These are phyloP conservation scores for Heliconius ismenius DNA, from an alignment of 2,888 invertebrate species.

Conservation along the genomic window DNA sequence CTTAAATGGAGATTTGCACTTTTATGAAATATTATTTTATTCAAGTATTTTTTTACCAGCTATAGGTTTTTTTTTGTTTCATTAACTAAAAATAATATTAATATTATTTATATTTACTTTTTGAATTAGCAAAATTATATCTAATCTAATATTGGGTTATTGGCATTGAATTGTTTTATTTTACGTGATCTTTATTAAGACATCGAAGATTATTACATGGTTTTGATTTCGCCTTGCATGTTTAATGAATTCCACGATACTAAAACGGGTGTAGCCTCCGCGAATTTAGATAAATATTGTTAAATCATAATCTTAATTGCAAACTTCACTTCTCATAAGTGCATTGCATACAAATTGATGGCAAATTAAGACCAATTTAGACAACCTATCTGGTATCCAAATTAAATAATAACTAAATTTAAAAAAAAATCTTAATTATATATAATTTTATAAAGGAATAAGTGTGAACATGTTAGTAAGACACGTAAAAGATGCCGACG, in stretches of 20 bases:
- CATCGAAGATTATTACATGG: neutral
- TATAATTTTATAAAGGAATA: constrained; percentile 5
- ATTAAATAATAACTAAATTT: constrained; percentile 16
- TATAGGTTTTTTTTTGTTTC: no score
- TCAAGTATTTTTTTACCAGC: no score
- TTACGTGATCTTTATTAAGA: constrained; percentile 9
- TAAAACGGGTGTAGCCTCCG: constrained; percentile 9
- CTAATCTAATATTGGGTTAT: neutral
- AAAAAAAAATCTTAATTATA: constrained; percentile 1
- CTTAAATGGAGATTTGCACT: no score
- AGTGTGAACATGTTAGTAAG: constrained; percentile 36
- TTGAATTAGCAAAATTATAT: neutral
- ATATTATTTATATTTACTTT: neutral
- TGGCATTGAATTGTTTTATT: neutral
- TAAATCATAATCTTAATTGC: constrained; percentile 13
- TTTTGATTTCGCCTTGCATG: constrained; percentile 17
- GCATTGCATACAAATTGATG: constrained; percentile 24
- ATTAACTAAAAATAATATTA: neutral
- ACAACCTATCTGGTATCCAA: constrained; percentile 3
- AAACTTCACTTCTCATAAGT: constrained; percentile 26
- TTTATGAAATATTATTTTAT: no score
- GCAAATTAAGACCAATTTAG: constrained; percentile 13
- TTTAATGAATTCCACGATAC: constrained; percentile 19
- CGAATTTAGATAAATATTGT: constrained; percentile 16
- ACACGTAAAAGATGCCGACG: constrained; percentile 36